Percentiles rank a stretch among this genome's conserved stretches.
phyloP scores from a whole-genome alignment of 2,888 invertebrate species.

The Caenorhabditis sp. region DNA sequence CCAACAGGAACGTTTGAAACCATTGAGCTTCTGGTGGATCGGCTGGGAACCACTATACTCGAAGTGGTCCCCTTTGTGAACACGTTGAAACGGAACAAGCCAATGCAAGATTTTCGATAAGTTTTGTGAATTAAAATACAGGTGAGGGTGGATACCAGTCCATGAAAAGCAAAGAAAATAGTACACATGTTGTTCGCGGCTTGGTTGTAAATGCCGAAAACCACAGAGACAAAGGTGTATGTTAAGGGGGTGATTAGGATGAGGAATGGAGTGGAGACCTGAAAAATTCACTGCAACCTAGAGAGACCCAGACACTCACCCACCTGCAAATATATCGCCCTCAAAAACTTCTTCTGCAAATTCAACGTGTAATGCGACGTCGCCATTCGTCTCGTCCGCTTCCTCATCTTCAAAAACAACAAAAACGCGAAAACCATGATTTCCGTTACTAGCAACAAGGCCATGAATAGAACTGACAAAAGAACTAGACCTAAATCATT shows the following conservation, averaged over 20 bases:
- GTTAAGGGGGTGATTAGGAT: conserved; percentile 19
- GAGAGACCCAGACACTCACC: no score
- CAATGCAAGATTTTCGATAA: conserved; percentile 24
- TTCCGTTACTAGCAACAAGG: background rate
- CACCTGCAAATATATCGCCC: conserved; percentile 28
- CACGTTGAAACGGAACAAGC: background rate
- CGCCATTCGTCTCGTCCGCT: conserved; percentile 8
- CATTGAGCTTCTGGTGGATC: background rate
- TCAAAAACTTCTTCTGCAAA: conserved; percentile 33
- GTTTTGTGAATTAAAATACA: conserved; percentile 20
- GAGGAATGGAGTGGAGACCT: conserved; percentile 24
- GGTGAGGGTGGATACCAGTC: conserved; percentile 7
- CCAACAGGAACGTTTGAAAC: background rate
- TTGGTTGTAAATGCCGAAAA: conserved; percentile 12
- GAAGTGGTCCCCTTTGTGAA: background rate
- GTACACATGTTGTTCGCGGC: conserved; percentile 34
- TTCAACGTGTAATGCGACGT: conserved; percentile 27
- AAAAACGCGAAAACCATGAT: background rate
- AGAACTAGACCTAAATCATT: conserved; percentile 6
- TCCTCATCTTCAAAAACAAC: background rate
- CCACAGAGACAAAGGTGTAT: conserved; percentile 9
- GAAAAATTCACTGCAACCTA: no score
- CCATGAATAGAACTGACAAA: background rate
- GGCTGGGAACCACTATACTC: conserved; percentile 18
- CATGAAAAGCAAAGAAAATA: conserved; percentile 28